Base-by-base conservation (phyloP, 2,888 invertebrate genomes). In the Leptinotarsa peninsularis region DNA sequence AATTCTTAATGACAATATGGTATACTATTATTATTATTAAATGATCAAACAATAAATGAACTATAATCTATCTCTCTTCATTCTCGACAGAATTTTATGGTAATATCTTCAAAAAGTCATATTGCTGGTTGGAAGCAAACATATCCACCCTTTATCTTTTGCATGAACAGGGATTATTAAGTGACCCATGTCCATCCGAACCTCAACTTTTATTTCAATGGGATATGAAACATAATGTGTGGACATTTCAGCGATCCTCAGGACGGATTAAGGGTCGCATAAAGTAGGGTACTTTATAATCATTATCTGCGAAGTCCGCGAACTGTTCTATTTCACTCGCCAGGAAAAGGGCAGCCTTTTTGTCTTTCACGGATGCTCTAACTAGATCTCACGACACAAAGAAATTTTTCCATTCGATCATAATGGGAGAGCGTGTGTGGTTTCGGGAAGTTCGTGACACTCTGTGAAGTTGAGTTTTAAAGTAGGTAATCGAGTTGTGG, bases 261-360 rank as follows among this genome's bases (percentile, higher is more conserved):
- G 23, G 27, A 58, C 15, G 58, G 58, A 58, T 85, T 83, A 83
- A 84, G 84, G 84, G 84, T 82, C 83, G 81, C 84, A 83, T 85
- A 85, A 85, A 85, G 84, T 83, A 83, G 79, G 83, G 83, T 81
- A 81, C 84, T 85, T 85, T 84, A 85, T 85, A 85, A 85, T 85
- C 85, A 85, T 85, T 84, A 85, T 84, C 85, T 82, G 77, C 69
- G 80, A 82, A 82, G 81, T 82, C 79, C 80, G 83, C 79, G 80
- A 80, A 81, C 82, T 80, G 81, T 81, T 82, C 83, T 82, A 84
- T 84, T 82, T 83, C 81, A 83, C 82, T 83, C 54, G 23, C 21
- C 23, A 13, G 54, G 18, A n/a, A 18, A 17, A 23, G 60, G 43
- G 69, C 54, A 33, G 69, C 56, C 69, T 69, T 69, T 69, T 69